These are phyloP conservation scores for Sphecodes monilicornis DNA, from an alignment of 2,888 invertebrate genomes.

Conservation along the genomic window DNA sequence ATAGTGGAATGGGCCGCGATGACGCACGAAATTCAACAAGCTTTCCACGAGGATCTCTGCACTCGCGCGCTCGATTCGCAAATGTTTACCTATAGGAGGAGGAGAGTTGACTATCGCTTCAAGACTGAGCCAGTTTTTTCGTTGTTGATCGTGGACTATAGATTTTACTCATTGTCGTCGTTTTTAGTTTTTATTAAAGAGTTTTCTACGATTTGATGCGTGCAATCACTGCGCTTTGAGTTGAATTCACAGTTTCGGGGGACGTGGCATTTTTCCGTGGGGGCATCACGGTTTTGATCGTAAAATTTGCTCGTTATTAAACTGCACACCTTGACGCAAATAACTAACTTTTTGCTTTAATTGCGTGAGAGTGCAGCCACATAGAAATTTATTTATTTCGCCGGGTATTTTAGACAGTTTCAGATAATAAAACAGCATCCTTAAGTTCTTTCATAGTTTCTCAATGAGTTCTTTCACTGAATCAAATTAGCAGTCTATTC, in stretches of 20 bases:
- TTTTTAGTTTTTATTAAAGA: background rate
- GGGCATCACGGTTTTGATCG: too few species aligned
- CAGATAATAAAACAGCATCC: too few species aligned
- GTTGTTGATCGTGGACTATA: background rate
- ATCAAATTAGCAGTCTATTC: background rate
- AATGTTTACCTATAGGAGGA: background rate
- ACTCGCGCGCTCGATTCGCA: slow-evolving; percentile 1
- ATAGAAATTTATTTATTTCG: background rate
- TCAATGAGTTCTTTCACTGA: background rate
- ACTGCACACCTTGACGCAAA: too few species aligned
- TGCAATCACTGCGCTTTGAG: too few species aligned
- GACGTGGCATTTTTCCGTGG: background rate
- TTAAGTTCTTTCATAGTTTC: too few species aligned
- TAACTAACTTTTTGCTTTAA: background rate
- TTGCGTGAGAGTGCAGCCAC: background rate
- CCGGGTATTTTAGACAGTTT: too few species aligned
- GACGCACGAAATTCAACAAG: slow-evolving; percentile 6
- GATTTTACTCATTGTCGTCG: background rate
- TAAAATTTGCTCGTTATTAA: too few species aligned
- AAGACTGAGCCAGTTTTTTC: slow-evolving; percentile 12
- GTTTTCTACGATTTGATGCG: background rate
- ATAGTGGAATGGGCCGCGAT: background rate
- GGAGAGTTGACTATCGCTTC: background rate
- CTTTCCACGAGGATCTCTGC: background rate
- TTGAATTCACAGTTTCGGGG: background rate